phyloP scores from a whole-genome alignment of 2,113 vertebrate genomes.

The Hipposideros armiger region DNA sequence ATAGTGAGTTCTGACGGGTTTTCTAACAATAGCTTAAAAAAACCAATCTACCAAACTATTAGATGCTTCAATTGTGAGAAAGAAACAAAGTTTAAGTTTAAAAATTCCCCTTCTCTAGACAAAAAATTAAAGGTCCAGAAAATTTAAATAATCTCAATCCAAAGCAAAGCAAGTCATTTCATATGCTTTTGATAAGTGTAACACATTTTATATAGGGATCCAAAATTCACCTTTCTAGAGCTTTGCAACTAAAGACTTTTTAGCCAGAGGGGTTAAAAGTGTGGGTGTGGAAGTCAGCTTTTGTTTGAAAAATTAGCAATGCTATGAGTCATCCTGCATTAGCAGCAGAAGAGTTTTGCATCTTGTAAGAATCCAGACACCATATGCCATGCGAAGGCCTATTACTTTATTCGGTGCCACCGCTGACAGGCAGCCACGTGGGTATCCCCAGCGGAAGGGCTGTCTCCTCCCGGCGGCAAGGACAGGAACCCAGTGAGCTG shows the following conservation, averaged over 20 bases:
- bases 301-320: conserved; percentile 96
- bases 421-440: conserved; percentile 95
- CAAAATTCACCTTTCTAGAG: conserved; percentile 83
- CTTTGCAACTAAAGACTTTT: conserved; percentile 85
- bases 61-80: not conserved
- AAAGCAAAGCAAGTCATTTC: conserved; percentile 66
- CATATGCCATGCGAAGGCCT: conserved; percentile 99
- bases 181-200: conserved; percentile 77
- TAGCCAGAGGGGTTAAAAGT: conserved; percentile 91
- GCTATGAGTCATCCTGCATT: conserved; percentile 99
- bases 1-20: not conserved
- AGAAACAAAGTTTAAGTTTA: conserved; percentile 46
- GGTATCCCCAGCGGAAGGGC: conserved; percentile 92
- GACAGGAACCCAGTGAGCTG: conserved; percentile 93
- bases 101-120: not conserved
- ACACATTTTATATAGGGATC: conserved; percentile 78
- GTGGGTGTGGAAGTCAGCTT: conserved; percentile 93
- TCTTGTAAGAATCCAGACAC: conserved; percentile 99
- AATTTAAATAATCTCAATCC: not conserved
- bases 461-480: conserved; percentile 86
- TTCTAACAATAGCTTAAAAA: not conserved
- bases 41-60: not conserved
- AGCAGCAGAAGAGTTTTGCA: conserved; percentile 98
- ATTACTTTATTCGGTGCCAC: conserved; percentile 94
- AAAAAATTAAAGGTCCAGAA: not conserved